Base-by-base conservation (phyloP, 2,113 vertebrate genomes). In the Notarius quadriscutis region DNA sequence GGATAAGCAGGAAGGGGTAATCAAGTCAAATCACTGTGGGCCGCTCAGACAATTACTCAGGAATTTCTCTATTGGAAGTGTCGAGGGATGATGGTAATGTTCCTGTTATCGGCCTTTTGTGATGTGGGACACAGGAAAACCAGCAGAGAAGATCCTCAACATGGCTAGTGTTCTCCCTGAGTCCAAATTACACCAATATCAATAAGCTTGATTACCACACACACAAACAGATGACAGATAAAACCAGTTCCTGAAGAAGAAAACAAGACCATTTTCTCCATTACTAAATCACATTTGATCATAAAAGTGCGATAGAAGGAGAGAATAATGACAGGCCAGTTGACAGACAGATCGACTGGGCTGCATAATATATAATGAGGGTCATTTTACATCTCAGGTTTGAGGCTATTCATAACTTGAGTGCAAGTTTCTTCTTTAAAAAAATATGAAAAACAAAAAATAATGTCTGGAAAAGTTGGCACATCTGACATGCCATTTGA, bases 21-120 rank as follows among this genome's bases (percentile, higher is more conserved):
- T 91, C 87, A 86, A 85, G 92, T 91, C 91, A 93, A 93, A 89
- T 89, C 90, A 91, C 87, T 27, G 90, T 88, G 88, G 92, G 90
- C 89, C 92, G 91, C 91, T 93, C 91, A 92, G 91, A 96, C 94
- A 94, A 96, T 96, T 96, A 96, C 86, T 88, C 88, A 95, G 96
- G 96, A 97, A 97, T 97, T 96, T 97, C 95, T 97, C 90, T 95
- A 96, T 97, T 95, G 95, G 83, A 93, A 93, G 96, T 84, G 95
- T 95, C 96, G 96, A 97, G 89, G 92, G 96, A 96, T 93, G 94
- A 95, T 93, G 93, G 94, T 95, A 95, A 94, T 93, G 93, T 87
- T 93, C 92, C 90, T 94, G 95, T 95, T 97, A 96, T 96, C 95
- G 95, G 94, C 94, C 93, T 93, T 95, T 94, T 93, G 90, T 92